Evolutionary conservation across 2,797 vertebrate species (phyloP).

Genomic region (Picus viridis): DNA sequence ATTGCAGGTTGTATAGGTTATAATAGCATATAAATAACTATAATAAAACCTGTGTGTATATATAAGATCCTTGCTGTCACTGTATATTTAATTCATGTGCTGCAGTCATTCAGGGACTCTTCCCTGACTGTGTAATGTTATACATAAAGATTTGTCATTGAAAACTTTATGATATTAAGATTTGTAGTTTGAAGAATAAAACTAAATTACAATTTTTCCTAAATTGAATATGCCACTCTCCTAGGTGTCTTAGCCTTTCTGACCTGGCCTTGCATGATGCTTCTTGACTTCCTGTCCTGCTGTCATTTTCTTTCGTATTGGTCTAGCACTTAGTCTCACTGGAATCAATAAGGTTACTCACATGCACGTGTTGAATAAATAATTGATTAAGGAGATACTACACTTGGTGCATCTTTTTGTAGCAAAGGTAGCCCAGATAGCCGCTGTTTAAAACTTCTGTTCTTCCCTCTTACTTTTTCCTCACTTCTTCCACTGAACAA

Average conservation of each 20-base stretch:
- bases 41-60: background rate
- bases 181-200: constrained; percentile 19
- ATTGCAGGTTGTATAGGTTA: background rate
- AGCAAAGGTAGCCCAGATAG: background rate
- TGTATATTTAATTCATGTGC: background rate
- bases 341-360: constrained; percentile 71
- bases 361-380: constrained; percentile 70
- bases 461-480: background rate
- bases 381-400: constrained; percentile 64
- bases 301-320: constrained; percentile 62
- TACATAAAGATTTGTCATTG: background rate
- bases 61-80: background rate
- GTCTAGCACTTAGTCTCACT: constrained; percentile 46
- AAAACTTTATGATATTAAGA: background rate
- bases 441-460: background rate
- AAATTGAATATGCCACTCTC: constrained; percentile 1
- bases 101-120: background rate
- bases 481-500: background rate
- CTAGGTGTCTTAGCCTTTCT: background rate
- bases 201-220: constrained; percentile 8
- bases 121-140: constrained; percentile 3
- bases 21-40: background rate
- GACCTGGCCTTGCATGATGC: constrained; percentile 50
- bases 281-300: constrained; percentile 58
- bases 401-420: background rate